Conservation (phyloP, 2,888 invertebrate species). For the Podotricha telesiphe region DNA sequence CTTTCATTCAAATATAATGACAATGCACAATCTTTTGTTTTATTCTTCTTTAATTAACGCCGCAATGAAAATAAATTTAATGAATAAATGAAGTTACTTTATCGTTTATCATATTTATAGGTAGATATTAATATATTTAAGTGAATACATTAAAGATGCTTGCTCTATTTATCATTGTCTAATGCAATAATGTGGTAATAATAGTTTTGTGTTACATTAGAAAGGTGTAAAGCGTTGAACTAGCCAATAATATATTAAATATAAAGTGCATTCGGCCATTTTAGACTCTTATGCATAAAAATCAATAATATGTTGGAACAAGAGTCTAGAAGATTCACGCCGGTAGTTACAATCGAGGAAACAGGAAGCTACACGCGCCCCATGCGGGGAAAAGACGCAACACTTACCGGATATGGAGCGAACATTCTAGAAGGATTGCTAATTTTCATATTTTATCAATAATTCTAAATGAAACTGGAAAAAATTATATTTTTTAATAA, state of each 20-base stretch:
- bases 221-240: background rate
- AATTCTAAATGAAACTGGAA: slow-evolving; percentile 45
- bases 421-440: slow-evolving; percentile 63
- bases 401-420: slow-evolving; percentile 60
- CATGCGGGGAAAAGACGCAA: slow-evolving; percentile 54
- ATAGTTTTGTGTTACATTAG: background rate
- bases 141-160: background rate
- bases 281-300: slow-evolving; percentile 30
- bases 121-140: background rate
- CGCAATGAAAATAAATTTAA: background rate
- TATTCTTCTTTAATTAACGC: background rate
- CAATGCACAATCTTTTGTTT: slow-evolving; percentile 5
- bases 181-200: slow-evolving; percentile 7
- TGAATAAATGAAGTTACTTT: background rate
- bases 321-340: slow-evolving; percentile 47
- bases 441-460: slow-evolving; percentile 34
- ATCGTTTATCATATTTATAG: background rate
- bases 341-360: slow-evolving; percentile 40
- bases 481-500: background rate
- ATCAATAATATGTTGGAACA: slow-evolving; percentile 45
- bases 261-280: slow-evolving; percentile 10
- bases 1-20: slow-evolving; percentile 1
- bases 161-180: background rate
- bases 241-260: slow-evolving; percentile 1
- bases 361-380: slow-evolving; percentile 61